These are phyloP conservation scores for Ethmia dodecea DNA, from an alignment of 2,888 invertebrate species.

Conservation along the genomic window DNA sequence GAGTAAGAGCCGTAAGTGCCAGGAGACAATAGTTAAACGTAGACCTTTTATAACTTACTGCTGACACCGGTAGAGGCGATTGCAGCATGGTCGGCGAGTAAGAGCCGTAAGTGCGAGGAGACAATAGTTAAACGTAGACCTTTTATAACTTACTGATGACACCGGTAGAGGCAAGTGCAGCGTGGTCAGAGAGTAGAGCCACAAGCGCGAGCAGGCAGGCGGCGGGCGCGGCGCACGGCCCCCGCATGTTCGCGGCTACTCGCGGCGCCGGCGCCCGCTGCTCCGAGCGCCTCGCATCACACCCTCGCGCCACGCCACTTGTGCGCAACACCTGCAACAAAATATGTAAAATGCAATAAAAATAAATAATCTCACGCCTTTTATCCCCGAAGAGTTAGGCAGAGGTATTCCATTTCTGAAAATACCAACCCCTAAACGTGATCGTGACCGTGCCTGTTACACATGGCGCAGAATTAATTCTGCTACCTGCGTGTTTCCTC, in stretches of 20 bases:
- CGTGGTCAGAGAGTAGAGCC: slow-evolving; percentile 30
- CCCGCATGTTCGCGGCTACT: slow-evolving; percentile 69
- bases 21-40: neutral
- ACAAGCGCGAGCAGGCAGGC: slow-evolving; percentile 42
- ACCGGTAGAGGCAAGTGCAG: slow-evolving; percentile 27
- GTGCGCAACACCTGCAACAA: slow-evolving; percentile 54
- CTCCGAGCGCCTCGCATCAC: slow-evolving; percentile 67
- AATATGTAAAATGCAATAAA: no score
- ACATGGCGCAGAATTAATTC: no score
- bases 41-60: no score
- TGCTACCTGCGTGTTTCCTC: no score
- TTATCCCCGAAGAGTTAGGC: no score
- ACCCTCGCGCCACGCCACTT: slow-evolving; percentile 63
- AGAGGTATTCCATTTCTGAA: no score
- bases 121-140: no score
- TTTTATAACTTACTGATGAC: slow-evolving; percentile 12
- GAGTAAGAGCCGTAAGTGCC: neutral
- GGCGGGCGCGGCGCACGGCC: slow-evolving; percentile 48
- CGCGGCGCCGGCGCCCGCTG: slow-evolving; percentile 68
- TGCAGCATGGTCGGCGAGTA: neutral
- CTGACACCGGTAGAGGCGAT: neutral
- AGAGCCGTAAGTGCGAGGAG: neutral
- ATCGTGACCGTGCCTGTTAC: no score
- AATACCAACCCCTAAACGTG: no score
- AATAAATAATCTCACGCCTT: no score